A percentile compares a stretch with the other conserved stretches of the same genome.
These are phyloP conservation scores for Microtus pennsylvanicus DNA, from an alignment of 2,113 vertebrate genomes.

Conservation along the genomic window DNA sequence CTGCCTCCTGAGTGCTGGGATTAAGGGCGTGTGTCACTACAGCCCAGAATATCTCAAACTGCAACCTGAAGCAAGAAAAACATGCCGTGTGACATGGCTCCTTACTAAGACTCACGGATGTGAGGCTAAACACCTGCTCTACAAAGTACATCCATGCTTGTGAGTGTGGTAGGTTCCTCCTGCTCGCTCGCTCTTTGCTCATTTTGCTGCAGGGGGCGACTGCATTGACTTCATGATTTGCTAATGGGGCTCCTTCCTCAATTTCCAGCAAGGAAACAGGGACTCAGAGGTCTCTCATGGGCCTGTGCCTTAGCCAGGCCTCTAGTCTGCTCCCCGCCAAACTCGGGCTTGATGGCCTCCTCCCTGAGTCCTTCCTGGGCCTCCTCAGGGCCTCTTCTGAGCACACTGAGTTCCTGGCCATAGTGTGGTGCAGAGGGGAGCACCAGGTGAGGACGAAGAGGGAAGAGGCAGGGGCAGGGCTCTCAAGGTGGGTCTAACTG, in stretches of 20 bases:
- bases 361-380: background rate
- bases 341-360: rapidly evolving
- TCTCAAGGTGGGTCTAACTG: background rate
- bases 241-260: rapidly evolving
- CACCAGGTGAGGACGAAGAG: rapidly evolving
- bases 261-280: background rate
- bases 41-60: background rate
- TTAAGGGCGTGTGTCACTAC: background rate
- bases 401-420: background rate
- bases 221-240: background rate
- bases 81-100: background rate
- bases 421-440: background rate
- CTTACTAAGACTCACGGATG: background rate
- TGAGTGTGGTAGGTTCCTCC: too few species aligned
- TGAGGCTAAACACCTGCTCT: background rate
- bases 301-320: background rate
- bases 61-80: background rate
- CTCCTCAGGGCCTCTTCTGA: background rate
- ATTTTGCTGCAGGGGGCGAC: background rate
- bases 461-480: background rate
- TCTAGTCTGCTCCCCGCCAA: background rate
- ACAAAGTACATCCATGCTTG: rapidly evolving
- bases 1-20: background rate
- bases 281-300: background rate
- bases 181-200: too few species aligned